Evolutionary conservation across 2,113 vertebrate genomes (phyloP).

Genomic region (Mesocricetus auratus): DNA sequence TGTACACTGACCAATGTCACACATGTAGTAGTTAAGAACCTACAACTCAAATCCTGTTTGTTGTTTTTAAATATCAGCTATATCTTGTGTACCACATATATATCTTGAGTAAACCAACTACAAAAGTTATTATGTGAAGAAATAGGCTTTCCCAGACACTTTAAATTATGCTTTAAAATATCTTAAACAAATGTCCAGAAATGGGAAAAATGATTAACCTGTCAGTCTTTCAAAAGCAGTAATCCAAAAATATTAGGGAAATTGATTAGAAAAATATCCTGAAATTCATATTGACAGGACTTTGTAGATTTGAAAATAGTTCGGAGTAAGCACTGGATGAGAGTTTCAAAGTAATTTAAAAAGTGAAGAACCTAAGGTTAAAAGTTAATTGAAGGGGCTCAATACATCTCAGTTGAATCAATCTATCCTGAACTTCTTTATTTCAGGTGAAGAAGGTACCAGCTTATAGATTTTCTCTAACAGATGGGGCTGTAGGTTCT

Average conservation of each 20-base stretch:
- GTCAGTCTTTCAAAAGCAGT: not conserved
- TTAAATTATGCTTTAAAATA: slow-evolving; percentile 51
- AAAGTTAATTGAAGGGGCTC: slow-evolving; percentile 19
- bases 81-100: not conserved
- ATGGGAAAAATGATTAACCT: slow-evolving; percentile 13
- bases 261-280: slow-evolving; percentile 30
- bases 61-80: not conserved
- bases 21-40: not conserved
- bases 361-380: not conserved
- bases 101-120: not conserved
- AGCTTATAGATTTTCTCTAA: not conserved
- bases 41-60: not conserved
- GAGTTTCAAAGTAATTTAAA: slow-evolving; percentile 44
- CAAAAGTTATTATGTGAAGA: not conserved
- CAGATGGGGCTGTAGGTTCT: not conserved
- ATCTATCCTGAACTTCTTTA: not conserved
- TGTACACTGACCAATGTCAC: not conserved
- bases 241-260: slow-evolving; percentile 38
- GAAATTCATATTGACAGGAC: not conserved
- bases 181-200: slow-evolving; percentile 44
- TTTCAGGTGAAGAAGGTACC: not conserved
- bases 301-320: slow-evolving; percentile 27
- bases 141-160: not conserved
- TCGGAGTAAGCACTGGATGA: not conserved
- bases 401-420: slow-evolving; percentile 21